Percentiles rank a stretch among this genome's conserved stretches.
Conservation (phyloP, 2,888 invertebrate genomes). For the Polymixis lichenea region DNA sequence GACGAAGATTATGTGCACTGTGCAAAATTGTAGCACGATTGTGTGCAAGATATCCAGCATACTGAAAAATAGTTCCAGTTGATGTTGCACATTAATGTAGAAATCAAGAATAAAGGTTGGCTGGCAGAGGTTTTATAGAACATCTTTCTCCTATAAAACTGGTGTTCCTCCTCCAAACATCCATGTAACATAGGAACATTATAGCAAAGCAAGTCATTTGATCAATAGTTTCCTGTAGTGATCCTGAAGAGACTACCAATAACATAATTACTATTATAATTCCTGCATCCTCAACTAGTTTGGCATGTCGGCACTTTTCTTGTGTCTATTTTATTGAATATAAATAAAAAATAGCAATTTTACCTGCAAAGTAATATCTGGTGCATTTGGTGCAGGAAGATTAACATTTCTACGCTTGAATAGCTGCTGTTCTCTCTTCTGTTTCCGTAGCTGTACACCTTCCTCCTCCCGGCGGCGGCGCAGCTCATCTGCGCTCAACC, state of each 20-base stretch:
- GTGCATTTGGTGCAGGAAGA: slow-evolving; percentile 81
- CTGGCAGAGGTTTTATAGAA: background rate
- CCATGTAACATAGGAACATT: background rate
- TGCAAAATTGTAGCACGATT: background rate
- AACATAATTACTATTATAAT: background rate
- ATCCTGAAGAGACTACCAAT: background rate
- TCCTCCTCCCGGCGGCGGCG: slow-evolving; percentile 98
- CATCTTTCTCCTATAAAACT: background rate
- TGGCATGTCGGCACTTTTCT: background rate
- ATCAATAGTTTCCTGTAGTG: background rate
- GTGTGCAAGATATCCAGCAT: background rate
- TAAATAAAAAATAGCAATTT: background rate
- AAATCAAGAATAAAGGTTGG: background rate
- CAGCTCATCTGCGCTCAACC: slow-evolving; percentile 97
- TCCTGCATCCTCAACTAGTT: background rate
- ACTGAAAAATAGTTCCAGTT: background rate
- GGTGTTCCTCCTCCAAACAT: background rate
- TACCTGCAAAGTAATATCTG: slow-evolving; percentile 84
- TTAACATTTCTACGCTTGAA: slow-evolving; percentile 97
- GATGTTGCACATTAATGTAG: background rate
- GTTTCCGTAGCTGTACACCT: slow-evolving; percentile 98
- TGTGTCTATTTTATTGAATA: no score
- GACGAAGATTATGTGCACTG: background rate
- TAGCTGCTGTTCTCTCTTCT: slow-evolving; percentile 98
- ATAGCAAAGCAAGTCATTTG: background rate